Conservation (phyloP, 2,888 invertebrate genomes). For the Choreutis nemorana region DNA sequence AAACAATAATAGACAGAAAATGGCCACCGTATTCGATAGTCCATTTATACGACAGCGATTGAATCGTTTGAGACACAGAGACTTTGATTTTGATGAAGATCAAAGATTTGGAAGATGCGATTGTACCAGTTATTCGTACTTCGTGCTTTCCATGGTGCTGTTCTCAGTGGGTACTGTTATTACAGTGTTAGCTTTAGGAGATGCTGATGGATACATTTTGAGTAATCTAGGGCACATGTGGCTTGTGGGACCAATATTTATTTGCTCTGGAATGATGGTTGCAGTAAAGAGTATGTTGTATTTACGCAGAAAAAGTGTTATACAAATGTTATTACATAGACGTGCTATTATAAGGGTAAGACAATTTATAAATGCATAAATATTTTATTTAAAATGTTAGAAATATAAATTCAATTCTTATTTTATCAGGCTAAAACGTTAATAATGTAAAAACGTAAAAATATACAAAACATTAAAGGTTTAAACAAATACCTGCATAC, state of each 20-base stretch:
- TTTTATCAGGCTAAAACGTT: neutral
- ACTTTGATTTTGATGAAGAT: slow-evolving; percentile 67
- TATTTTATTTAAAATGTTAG: neutral
- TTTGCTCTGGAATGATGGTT: slow-evolving; percentile 73
- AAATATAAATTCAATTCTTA: neutral
- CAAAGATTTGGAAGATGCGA: slow-evolving; percentile 71
- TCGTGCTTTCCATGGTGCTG: slow-evolving; percentile 68
- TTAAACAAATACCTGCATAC: too few species aligned
- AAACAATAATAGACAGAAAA: slow-evolving; percentile 33
- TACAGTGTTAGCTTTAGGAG: slow-evolving; percentile 69
- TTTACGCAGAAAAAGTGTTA: slow-evolving; percentile 70
- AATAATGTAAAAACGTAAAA: too few species aligned
- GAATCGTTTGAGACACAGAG: slow-evolving; percentile 65
- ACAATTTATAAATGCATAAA: slow-evolving; percentile 3
- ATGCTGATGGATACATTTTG: slow-evolving; percentile 67
- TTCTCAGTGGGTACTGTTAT: slow-evolving; percentile 71
- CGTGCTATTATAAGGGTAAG: slow-evolving; percentile 69
- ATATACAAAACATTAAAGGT: too few species aligned
- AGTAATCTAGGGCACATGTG: slow-evolving; percentile 72
- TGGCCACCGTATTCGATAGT: slow-evolving; percentile 71
- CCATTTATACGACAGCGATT: slow-evolving; percentile 69
- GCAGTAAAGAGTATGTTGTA: slow-evolving; percentile 74
- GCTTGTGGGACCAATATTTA: slow-evolving; percentile 73
- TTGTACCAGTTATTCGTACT: slow-evolving; percentile 72
- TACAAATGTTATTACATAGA: slow-evolving; percentile 71